Conservation (phyloP, 2,888 invertebrate genomes). For the Acronicta psi region DNA sequence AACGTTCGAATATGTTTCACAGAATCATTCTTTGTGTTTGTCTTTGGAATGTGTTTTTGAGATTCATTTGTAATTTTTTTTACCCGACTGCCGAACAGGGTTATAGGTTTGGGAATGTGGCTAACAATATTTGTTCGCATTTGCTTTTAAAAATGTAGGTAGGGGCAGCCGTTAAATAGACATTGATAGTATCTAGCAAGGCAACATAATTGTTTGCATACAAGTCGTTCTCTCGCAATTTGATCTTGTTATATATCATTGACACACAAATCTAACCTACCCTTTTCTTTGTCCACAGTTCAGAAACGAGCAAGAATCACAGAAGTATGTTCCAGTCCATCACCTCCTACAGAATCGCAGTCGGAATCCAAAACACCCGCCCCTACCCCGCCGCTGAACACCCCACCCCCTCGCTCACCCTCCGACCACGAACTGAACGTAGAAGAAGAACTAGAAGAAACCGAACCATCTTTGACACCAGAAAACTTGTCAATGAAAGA, state of each 20-base stretch:
- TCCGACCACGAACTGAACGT: slow-evolving; percentile 88
- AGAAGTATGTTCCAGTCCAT: slow-evolving; percentile 82
- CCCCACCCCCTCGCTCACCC: slow-evolving; percentile 83
- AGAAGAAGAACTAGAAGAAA: slow-evolving; percentile 88
- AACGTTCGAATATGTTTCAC: slow-evolving; percentile 47
- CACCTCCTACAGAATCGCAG: slow-evolving; percentile 73
- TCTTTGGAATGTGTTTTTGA: slow-evolving; percentile 19
- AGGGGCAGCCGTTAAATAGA: no score
- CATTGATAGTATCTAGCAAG: no score
- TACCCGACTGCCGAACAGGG: no score
- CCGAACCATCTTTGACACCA: slow-evolving; percentile 90
- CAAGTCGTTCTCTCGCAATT: no score
- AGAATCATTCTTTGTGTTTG: slow-evolving; percentile 37
- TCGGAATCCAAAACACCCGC: slow-evolving; percentile 76
- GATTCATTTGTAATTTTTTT: slow-evolving; percentile 28
- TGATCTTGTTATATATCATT: no score
- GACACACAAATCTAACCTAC: slow-evolving; percentile 30
- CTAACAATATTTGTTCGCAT: slow-evolving; percentile 18
- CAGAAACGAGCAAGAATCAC: slow-evolving; percentile 86
- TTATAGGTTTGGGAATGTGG: not conserved
- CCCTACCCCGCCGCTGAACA: slow-evolving; percentile 73
- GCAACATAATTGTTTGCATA: no score
- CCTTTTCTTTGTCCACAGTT: slow-evolving; percentile 76
- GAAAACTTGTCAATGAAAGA: slow-evolving; percentile 95
- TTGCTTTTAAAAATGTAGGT: not conserved